Conservation (phyloP, 1,140 invertebrate species). For the Calephelis virginiensis region DNA sequence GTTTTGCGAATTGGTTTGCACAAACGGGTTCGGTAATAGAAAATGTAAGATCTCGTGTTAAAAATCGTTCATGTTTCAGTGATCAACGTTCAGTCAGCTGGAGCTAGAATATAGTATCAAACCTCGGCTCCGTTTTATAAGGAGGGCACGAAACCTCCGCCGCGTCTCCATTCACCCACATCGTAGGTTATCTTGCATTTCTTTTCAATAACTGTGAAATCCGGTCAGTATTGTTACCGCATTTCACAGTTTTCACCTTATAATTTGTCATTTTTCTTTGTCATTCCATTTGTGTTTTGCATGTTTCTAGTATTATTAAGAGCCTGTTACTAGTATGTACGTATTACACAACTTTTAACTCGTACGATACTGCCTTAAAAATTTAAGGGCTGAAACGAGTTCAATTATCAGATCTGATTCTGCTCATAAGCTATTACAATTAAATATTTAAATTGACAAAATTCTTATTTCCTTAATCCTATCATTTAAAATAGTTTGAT, state of each 20-base stretch:
- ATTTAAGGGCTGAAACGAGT: too few species aligned
- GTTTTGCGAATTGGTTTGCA: constrained; percentile 43
- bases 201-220: constrained; percentile 44
- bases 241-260: constrained; percentile 9
- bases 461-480: too few species aligned
- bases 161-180: constrained; percentile 62
- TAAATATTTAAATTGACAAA: too few species aligned
- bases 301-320: background rate
- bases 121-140: constrained; percentile 50
- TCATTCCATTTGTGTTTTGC: background rate
- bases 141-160: constrained; percentile 67
- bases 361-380: too few species aligned
- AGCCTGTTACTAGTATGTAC: too few species aligned
- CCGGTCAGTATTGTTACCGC: constrained; percentile 24
- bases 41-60: constrained; percentile 45
- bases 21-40: constrained; percentile 51
- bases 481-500: too few species aligned
- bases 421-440: too few species aligned
- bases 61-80: constrained; percentile 73
- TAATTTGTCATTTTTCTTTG: constrained; percentile 6
- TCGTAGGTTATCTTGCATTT: constrained; percentile 72
- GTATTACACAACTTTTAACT: too few species aligned
- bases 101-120: constrained; percentile 67
- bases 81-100: constrained; percentile 65
- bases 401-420: too few species aligned